Base-by-base conservation (phyloP, 2,888 invertebrate species). In the Anoplius nigerrimus region DNA sequence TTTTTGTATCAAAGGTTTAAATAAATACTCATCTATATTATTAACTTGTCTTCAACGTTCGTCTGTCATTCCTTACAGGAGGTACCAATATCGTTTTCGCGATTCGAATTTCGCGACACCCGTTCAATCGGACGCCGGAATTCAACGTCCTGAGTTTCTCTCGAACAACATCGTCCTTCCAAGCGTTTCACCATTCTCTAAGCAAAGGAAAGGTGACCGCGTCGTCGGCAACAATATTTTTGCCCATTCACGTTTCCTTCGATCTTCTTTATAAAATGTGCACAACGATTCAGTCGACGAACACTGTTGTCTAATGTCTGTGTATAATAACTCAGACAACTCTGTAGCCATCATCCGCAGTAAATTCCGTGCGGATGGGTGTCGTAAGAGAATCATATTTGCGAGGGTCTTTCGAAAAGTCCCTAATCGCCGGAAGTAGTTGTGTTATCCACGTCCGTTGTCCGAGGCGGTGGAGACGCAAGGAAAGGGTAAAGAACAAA, bases 1-100 rank as follows among this genome's bases (percentile, higher is more conserved):
- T 55, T 78, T 75, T 78, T 81, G 69, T 80, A 80, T 79, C 72
- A 70, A 81, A 81, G 69, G 68, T 56, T 74, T 62, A 69, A 81
- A 81, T 81, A 81, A 81, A 81, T 72, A 66, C 54, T 71, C 58
- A 61, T 71, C 52, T 69, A 54, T 69, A 70, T 55, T 72, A 61
- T 21, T 46, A 46, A 11, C 8, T 8, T 42, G 13, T n/a, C 11
- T 13, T 55, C 21, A 34, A 42, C 48, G 43, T 22, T 60, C 5
- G 22, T 66, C 24, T 43, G 15, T 62, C 27, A 11, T 55, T 34
- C 11, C 34, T 13, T 34, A 34, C 34, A 34, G 34, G 8, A 34
- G 34, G 8, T 11, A 34, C 1, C 8, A 34, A 34, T 11, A 11
- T 22, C 52, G 45, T 58, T 11, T 2, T 22, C 52, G 45, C 53